Conservation (phyloP, 2,888 invertebrate species). For the Thera britannica region DNA sequence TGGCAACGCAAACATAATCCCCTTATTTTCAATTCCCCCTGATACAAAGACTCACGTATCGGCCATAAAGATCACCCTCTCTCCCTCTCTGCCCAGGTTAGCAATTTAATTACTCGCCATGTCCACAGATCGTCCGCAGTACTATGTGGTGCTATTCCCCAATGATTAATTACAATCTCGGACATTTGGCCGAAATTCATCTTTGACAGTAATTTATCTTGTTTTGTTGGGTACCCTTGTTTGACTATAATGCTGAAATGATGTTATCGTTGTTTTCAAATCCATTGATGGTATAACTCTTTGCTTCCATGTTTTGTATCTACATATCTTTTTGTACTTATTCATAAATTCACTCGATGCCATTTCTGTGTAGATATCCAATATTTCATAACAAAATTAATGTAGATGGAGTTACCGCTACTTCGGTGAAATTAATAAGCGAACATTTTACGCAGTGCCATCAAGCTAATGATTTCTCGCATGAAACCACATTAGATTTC, state of each 20-base stretch:
- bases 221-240: slow-evolving; percentile 24
- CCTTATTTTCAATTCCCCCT: slow-evolving; percentile 58
- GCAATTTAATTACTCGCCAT: slow-evolving; percentile 75
- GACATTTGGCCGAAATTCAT: slow-evolving; percentile 35
- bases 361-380: too few relatives aligned
- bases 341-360: too few relatives aligned
- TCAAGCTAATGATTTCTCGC: slow-evolving; percentile 2
- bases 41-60: slow-evolving; percentile 43
- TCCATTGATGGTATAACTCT: neutral
- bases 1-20: slow-evolving; percentile 40
- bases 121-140: slow-evolving; percentile 62
- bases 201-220: slow-evolving; percentile 30
- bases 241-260: slow-evolving; percentile 1
- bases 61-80: slow-evolving; percentile 54
- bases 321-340: too few relatives aligned
- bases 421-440: too few relatives aligned
- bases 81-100: slow-evolving; percentile 39
- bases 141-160: slow-evolving; percentile 47
- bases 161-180: slow-evolving; percentile 43
- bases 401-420: too few relatives aligned
- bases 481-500: slow-evolving; percentile 10
- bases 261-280: slow-evolving; percentile 5
- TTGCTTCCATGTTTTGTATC: too few relatives aligned
- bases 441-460: too few relatives aligned
- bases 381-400: too few relatives aligned